phyloP scores from a whole-genome alignment of 2,113 vertebrate genomes.

The Psophia crepitans region DNA sequence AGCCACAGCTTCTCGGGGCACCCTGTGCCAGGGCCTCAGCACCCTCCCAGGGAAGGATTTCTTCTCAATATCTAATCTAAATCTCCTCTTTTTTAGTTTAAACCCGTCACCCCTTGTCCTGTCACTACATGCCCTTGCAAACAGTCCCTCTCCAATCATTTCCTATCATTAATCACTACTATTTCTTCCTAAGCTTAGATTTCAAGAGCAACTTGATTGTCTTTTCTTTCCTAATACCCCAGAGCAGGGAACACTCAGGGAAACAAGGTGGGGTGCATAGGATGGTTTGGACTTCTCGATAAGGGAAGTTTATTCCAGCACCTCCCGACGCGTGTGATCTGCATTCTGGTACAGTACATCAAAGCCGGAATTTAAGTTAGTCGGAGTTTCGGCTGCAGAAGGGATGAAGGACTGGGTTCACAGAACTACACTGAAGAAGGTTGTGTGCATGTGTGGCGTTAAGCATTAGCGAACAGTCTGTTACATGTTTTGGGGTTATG shows the following conservation, averaged over 20 bases:
- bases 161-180: neutral
- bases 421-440: conserved; percentile 10
- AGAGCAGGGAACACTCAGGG: neutral
- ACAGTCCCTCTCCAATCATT: too few species aligned
- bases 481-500: conserved; percentile 63
- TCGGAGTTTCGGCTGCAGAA: conserved; percentile 10
- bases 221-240: neutral
- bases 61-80: too few species aligned
- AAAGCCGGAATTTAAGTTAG: neutral
- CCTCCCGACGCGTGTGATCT: neutral
- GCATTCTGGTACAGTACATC: neutral
- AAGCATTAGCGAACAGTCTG: conserved; percentile 57
- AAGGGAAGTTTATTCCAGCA: neutral
- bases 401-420: conserved; percentile 37
- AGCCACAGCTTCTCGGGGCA: too few species aligned
- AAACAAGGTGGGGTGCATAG: neutral
- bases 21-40: too few species aligned
- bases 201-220: rapidly evolving
- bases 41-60: too few species aligned
- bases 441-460: conserved; percentile 49
- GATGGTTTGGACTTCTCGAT: neutral
- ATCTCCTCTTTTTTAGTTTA: too few species aligned
- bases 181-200: neutral
- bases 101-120: too few species aligned
- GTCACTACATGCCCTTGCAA: too few species aligned